phyloP scores from a whole-genome alignment of 2,888 invertebrate species.

The Shargacucullia verbasci region DNA sequence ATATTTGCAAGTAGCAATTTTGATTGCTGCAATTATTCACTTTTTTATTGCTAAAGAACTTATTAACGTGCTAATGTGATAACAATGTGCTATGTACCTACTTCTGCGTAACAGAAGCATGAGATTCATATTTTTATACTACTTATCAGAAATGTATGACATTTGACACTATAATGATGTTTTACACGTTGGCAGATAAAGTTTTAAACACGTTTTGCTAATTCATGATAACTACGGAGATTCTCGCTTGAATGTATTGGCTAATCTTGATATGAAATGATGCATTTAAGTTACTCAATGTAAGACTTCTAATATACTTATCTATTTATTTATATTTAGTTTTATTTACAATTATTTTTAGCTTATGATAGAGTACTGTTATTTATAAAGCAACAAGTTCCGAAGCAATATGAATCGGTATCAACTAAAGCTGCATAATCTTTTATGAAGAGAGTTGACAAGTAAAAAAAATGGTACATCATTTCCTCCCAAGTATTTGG shows the following conservation, averaged over 20 bases:
- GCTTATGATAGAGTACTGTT: constrained; percentile 17
- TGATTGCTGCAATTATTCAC: constrained; percentile 35
- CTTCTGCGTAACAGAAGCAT: constrained; percentile 36
- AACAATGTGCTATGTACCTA: constrained; percentile 44
- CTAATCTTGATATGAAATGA: constrained; percentile 50
- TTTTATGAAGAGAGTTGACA: background rate
- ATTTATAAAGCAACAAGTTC: constrained; percentile 25
- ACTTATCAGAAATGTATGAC: constrained; percentile 46
- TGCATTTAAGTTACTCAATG: constrained; percentile 67
- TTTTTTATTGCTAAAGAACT: constrained; percentile 55
- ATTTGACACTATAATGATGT: constrained; percentile 52
- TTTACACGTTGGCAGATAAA: constrained; percentile 49
- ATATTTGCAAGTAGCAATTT: constrained; percentile 39
- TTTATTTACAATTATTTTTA: constrained; percentile 52
- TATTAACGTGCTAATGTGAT: constrained; percentile 53
- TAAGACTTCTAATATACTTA: constrained; percentile 63
- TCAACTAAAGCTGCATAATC: background rate
- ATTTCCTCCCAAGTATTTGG: constrained; percentile 74
- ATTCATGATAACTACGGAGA: constrained; percentile 42
- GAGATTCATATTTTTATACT: constrained; percentile 47
- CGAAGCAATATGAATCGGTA: constrained; percentile 8
- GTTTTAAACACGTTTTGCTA: constrained; percentile 48
- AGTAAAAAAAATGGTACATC: background rate
- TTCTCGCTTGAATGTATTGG: constrained; percentile 37
- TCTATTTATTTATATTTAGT: constrained; percentile 65